Evolutionary conservation across 2,797 vertebrate species (phyloP).

Genomic region (Danio kyathit): DNA sequence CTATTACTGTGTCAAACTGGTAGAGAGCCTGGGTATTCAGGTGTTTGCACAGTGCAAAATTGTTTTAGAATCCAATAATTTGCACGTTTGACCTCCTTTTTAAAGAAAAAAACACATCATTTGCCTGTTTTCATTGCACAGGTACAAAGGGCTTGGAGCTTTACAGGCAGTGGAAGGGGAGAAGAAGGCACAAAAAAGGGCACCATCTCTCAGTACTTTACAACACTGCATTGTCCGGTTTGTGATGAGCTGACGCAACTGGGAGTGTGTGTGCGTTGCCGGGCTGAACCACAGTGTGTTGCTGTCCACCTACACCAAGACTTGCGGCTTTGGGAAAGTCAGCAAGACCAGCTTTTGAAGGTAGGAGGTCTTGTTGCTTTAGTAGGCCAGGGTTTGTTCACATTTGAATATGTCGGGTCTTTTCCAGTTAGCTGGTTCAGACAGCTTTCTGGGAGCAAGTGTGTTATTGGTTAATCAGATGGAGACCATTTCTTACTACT

Average conservation of each 20-base stretch:
- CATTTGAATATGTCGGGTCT: too few relatives aligned
- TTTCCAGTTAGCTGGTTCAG: too few relatives aligned
- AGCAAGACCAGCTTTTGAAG: slow-evolving; percentile 92
- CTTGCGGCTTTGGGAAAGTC: slow-evolving; percentile 88
- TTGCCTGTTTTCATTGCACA: slow-evolving; percentile 61
- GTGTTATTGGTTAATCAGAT: too few relatives aligned
- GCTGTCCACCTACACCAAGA: slow-evolving; percentile 90
- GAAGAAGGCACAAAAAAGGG: slow-evolving; percentile 86
- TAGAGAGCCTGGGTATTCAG: too few relatives aligned
- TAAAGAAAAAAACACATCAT: neutral
- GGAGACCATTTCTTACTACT: too few relatives aligned
- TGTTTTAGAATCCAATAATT: too few relatives aligned
- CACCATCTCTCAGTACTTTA: slow-evolving; percentile 98
- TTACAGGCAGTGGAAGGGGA: slow-evolving; percentile 64
- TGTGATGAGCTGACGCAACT: slow-evolving; percentile 96
- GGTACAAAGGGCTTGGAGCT: slow-evolving; percentile 89
- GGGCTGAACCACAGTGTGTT: slow-evolving; percentile 90
- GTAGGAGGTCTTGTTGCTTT: slow-evolving; percentile 68
- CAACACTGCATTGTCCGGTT: slow-evolving; percentile 94
- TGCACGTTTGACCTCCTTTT: neutral
- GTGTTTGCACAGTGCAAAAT: neutral
- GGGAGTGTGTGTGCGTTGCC: slow-evolving; percentile 90
- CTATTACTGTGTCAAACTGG: neutral
- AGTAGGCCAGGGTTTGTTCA: neutral
- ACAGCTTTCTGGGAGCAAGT: too few relatives aligned